A percentile compares a stretch with the other conserved stretches of the same genome.
Evolutionary conservation across 2,888 invertebrate species (phyloP).

Genomic region (Octodonta nipae): DNA sequence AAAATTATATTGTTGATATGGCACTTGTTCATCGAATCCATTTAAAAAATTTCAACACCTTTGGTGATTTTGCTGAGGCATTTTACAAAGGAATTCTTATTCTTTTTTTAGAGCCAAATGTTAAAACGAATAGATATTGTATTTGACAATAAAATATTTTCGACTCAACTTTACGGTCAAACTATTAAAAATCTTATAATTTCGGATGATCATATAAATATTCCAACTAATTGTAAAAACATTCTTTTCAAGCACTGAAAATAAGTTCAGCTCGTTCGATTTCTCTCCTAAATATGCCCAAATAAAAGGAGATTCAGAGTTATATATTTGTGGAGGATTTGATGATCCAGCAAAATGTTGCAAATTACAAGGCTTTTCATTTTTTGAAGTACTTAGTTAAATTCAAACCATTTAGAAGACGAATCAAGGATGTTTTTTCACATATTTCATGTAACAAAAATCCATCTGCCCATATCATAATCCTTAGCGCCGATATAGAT

Average conservation of each 20-base stretch:
- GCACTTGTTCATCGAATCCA: slow-evolving; percentile 10
- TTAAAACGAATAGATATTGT: too few relatives aligned
- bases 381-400: slow-evolving; percentile 10
- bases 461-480: slow-evolving; percentile 8
- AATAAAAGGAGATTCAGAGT: slow-evolving; percentile 4
- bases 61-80: slow-evolving; percentile 15
- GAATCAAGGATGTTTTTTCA: slow-evolving; percentile 13
- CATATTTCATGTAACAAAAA: slow-evolving; percentile 18
- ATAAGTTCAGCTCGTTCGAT: slow-evolving; percentile 17
- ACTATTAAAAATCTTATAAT: slow-evolving; percentile 15
- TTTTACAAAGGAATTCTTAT: slow-evolving; percentile 12
- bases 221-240: slow-evolving; percentile 14
- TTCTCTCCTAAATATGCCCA: slow-evolving; percentile 5
- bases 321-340: slow-evolving; percentile 5
- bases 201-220: slow-evolving; percentile 14
- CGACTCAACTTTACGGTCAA: slow-evolving; percentile 16
- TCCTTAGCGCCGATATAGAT: too few relatives aligned
- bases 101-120: slow-evolving; percentile 8
- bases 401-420: slow-evolving; percentile 7
- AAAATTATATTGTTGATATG: slow-evolving; percentile 4
- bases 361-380: slow-evolving; percentile 16
- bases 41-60: slow-evolving; percentile 10
- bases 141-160: slow-evolving; percentile 12
- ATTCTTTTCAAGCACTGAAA: too few relatives aligned
- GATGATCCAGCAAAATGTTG: slow-evolving; percentile 17